phyloP scores from a whole-genome alignment of 2,888 invertebrate species.

The Sinohyriopsis cumingii region DNA sequence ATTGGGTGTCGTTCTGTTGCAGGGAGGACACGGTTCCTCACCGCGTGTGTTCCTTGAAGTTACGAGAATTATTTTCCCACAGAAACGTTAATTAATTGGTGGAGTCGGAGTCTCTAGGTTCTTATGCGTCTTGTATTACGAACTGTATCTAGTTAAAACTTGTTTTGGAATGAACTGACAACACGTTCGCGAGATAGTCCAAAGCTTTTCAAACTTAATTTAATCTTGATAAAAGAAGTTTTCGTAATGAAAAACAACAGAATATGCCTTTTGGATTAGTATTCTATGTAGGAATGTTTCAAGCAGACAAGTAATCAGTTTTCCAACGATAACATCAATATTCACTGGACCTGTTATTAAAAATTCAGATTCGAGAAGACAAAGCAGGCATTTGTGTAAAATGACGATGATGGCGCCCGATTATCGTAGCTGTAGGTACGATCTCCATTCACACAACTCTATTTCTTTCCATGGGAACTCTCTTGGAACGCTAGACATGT shows the following conservation, averaged over 20 bases:
- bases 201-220: no score
- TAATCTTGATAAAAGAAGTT: no score
- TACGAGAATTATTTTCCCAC: no score
- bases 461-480: constrained; percentile 30
- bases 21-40: no score
- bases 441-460: constrained; percentile 39
- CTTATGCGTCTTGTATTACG: no score
- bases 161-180: no score
- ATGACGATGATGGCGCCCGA: constrained; percentile 68
- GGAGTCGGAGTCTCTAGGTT: no score
- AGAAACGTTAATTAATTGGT: no score
- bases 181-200: no score
- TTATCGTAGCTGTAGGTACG: constrained; percentile 68
- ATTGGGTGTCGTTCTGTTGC: no score
- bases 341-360: background rate
- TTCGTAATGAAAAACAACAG: background rate
- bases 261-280: background rate
- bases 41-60: no score
- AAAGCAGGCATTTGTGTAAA: background rate
- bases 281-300: background rate
- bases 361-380: background rate
- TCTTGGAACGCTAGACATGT: constrained; percentile 43
- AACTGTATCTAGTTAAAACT: no score
- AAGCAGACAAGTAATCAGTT: background rate
- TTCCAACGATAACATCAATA: background rate